Conservation (phyloP, 2,888 invertebrate genomes). For the Spicauda simplicius region DNA sequence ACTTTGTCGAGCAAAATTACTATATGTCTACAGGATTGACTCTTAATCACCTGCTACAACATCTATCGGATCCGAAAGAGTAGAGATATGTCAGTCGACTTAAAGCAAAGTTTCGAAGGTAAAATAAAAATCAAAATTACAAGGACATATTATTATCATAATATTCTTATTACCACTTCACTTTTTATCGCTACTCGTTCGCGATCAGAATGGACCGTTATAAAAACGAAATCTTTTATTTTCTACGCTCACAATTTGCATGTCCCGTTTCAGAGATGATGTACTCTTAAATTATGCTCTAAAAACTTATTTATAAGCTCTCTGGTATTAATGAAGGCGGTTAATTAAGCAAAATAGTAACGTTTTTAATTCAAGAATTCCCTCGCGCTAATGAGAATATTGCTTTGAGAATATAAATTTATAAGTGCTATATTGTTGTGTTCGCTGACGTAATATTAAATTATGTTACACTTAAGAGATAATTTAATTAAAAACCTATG, state of each 20-base stretch:
- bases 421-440: constrained; percentile 17
- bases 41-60: too few species aligned
- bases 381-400: constrained; percentile 41
- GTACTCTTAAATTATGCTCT: constrained; percentile 74
- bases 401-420: constrained; percentile 40
- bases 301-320: constrained; percentile 73
- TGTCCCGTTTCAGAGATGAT: constrained; percentile 80
- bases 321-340: constrained; percentile 63
- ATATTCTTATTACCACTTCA: not conserved
- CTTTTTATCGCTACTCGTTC: constrained; percentile 5
- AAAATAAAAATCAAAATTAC: too few species aligned
- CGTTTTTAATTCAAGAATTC: constrained; percentile 44
- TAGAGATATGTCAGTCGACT: too few species aligned
- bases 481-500: not conserved
- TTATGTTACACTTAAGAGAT: not conserved
- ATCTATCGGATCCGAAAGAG: too few species aligned
- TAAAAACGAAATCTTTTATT: constrained; percentile 81
- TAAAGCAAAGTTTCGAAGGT: too few species aligned
- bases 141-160: too few species aligned
- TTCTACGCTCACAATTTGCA: constrained; percentile 78
- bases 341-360: constrained; percentile 54
- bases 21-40: too few species aligned
- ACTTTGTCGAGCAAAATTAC: too few species aligned
- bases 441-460: constrained; percentile 4
- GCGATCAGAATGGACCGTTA: constrained; percentile 44